phyloP scores from a whole-genome alignment of 2,888 invertebrate species.

The Euphydryas editha region DNA sequence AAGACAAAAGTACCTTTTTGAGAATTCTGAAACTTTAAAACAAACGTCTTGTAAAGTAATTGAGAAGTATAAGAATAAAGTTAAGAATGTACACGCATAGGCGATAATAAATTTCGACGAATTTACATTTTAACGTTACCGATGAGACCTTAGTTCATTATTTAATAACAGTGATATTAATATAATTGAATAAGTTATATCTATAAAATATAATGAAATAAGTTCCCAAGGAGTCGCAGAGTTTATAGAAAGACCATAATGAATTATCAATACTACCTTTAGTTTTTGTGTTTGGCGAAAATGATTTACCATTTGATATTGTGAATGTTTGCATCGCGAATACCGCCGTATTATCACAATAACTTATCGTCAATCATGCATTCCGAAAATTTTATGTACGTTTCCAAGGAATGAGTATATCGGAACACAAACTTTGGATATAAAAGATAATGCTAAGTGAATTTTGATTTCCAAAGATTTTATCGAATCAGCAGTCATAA shows the following conservation, averaged over 20 bases:
- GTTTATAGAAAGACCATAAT: conserved; percentile 68
- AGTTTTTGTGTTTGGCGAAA: conserved; percentile 71
- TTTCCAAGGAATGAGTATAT: conserved; percentile 79
- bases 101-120: conserved; percentile 50
- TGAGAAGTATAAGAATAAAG: conserved; percentile 49
- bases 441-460: conserved; percentile 44
- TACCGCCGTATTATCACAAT: conserved; percentile 63
- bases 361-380: conserved; percentile 74
- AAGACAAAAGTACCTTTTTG: conserved; percentile 71
- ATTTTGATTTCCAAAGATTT: conserved; percentile 47
- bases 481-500: conserved; percentile 73
- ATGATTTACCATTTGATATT: conserved; percentile 78
- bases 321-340: conserved; percentile 71
- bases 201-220: conserved; percentile 52
- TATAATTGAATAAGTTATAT: conserved; percentile 37
- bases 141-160: conserved; percentile 65
- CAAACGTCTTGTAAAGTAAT: conserved; percentile 62
- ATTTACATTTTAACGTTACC: conserved; percentile 57
- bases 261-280: conserved; percentile 79
- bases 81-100: conserved; percentile 60
- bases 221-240: conserved; percentile 56
- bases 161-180: background rate
- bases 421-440: conserved; percentile 48
- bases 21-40: conserved; percentile 76
- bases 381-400: conserved; percentile 68